phyloP scores from a whole-genome alignment of 1,140 invertebrate species.

The Aphis gossypii region DNA sequence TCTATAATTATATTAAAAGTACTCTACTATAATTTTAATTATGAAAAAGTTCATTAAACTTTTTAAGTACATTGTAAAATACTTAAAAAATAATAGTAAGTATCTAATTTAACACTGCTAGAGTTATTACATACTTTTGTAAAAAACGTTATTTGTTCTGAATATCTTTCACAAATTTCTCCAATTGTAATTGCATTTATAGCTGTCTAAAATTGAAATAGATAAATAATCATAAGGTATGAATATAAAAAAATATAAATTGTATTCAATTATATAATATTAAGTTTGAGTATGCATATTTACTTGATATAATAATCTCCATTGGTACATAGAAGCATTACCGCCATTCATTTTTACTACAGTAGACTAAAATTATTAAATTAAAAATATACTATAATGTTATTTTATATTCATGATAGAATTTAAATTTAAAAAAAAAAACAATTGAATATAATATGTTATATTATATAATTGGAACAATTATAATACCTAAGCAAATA shows the following conservation, averaged over 20 bases:
- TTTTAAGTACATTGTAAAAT: neutral
- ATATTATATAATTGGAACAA: neutral
- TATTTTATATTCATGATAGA: neutral
- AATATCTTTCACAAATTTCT: constrained; percentile 64
- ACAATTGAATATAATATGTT: neutral
- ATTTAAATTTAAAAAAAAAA: neutral
- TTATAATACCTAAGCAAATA: neutral
- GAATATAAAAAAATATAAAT: neutral
- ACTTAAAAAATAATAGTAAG: neutral
- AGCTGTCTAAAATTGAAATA: constrained; percentile 63
- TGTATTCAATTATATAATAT: neutral
- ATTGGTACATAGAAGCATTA: constrained; percentile 40
- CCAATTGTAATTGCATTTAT: constrained; percentile 66
- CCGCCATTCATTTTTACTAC: constrained; percentile 26
- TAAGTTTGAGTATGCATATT: neutral
- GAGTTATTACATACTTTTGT: constrained; percentile 63
- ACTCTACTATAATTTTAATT: neutral
- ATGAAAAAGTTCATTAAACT: neutral
- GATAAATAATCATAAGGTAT: neutral
- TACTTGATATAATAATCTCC: constrained; percentile 46
- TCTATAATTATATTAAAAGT: constrained; percentile 62
- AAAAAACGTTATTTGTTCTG: constrained; percentile 64
- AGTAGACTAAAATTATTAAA: constrained; percentile 24
- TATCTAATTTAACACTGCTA: neutral
- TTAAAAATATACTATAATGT: neutral